Base-by-base conservation (phyloP, 2,888 invertebrate species). In the Galerucella nymphaeae region DNA sequence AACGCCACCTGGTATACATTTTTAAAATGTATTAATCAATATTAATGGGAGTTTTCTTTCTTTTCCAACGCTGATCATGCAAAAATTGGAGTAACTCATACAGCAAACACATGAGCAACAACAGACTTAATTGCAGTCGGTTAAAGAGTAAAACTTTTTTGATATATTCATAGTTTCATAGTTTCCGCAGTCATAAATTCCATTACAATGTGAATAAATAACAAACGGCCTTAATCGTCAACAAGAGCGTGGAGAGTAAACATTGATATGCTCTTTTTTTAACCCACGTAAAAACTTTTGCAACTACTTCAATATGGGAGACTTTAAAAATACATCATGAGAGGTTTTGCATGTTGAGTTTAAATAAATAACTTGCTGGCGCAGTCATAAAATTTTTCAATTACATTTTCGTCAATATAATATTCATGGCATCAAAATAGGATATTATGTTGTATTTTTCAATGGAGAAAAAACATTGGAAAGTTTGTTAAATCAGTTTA, bases 371-470 rank as follows among this genome's bases (percentile, higher is more conserved):
- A 65, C 23, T 53, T 16, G 23, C 53, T 53, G 16, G 53, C 65
- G 65, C 65, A 65, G 50, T 65, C 65, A 65, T 65, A 65, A 65
- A 65, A 65, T 38, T 53, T 65, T 65, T 65, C 65, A 65, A 65
- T 65, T 65, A 65, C 20, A 53, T 30, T 53, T 53, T 11, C 30
- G 16, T 16, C 23, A 18, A 23, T 45, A 64, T 50, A 64, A 64
- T 45, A 64, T 64, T 64, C 48, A 64, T 48, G n/a, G 20, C 9
- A 13, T 9, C 20, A 14, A 8, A 57, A 57, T 57, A n/a, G 23
- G 13, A 57, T 57, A 18, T 57, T 20, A 48, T 48, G 48, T 48
- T 48, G 48, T 48, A n/a, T 48, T 4, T 48, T 48, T n/a, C n/a
- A n/a, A 48, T 48, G 30, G 30, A 1, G 5, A 38, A 48, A 48